These are phyloP conservation scores for Nilaparvata lugens DNA, from an alignment of 1,140 invertebrate genomes.

Conservation along the genomic window DNA sequence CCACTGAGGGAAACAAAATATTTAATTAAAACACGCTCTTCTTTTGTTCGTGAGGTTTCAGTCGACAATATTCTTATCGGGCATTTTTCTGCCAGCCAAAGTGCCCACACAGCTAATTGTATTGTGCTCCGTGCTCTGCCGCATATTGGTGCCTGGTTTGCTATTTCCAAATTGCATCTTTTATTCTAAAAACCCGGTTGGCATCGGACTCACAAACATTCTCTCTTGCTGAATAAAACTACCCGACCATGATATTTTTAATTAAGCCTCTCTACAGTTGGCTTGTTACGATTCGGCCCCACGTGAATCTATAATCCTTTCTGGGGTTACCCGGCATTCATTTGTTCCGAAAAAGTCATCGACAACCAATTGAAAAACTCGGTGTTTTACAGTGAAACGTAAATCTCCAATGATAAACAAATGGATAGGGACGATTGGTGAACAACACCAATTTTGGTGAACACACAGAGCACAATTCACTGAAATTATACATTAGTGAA, in stretches of 20 bases:
- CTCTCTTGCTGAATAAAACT: neutral
- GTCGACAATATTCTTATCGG: neutral
- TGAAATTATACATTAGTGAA: too few species aligned
- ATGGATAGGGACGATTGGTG: too few species aligned
- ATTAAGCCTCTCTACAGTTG: neutral
- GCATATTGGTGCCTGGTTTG: neutral
- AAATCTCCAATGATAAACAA: too few species aligned
- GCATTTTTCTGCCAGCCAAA: neutral
- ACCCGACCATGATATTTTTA: conserved; percentile 4
- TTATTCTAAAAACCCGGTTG: neutral
- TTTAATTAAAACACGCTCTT: conserved; percentile 5
- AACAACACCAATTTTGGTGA: too few species aligned
- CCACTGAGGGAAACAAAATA: neutral
- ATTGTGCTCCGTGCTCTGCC: neutral
- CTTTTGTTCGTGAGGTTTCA: neutral
- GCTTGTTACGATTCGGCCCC: too few species aligned
- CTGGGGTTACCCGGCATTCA: too few species aligned
- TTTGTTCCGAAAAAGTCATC: too few species aligned
- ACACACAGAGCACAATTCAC: too few species aligned
- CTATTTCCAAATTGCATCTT: conserved; percentile 1
- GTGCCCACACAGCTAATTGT: neutral
- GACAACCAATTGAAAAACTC: too few species aligned
- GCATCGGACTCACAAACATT: neutral
- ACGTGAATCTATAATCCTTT: too few species aligned
- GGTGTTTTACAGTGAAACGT: too few species aligned